Base-by-base conservation (phyloP, 2,797 vertebrate species). In the Argentina silus region DNA sequence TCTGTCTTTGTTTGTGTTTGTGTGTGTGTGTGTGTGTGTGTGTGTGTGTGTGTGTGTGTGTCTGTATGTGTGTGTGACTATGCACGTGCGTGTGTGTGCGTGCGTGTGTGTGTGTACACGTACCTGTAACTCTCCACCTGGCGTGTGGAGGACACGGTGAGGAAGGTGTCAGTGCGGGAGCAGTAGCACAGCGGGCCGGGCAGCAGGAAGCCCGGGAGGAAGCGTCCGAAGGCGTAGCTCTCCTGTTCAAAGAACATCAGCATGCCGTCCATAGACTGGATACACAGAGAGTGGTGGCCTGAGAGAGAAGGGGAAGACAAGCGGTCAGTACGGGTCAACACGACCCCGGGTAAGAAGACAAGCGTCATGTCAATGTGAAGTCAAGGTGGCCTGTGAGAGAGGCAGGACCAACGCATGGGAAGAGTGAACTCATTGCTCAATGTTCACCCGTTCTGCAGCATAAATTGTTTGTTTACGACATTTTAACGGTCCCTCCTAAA, bases 201-300 rank as follows among this genome's bases (percentile, higher is more conserved):
- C 70, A 99, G 91, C 81, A 99, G 93, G 87, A 96, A 98, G 6
- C 95, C 96, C 0, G 97, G 97, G n/a, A 99, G 93, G 84, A 97
- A 98, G 14, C 96, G 88, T 14, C 97, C 96, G 70, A 98, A 98
- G 36, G 96, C 94, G 6, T 95, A 99, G 82, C 96, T 98, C 89
- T 99, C 97, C 92, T 99, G 98, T 83, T 99, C 98, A 79, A 99
- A 98, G 79, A 99, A 91, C 95, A 97, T 98, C 70, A 99, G 93
- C 96, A 99, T 97, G 61, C 98, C 98, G 69, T 99, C 98, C 96
- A 98, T 94, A 9, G 97, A 99, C 90, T 99, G 98, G 85, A 99
- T 96, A 65, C 97, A 99, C 82, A 99, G 95, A 63, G 96, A 95
- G 87, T 99, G 97, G 64, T 96, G 96, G 84, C 96, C 98, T 99